Evolutionary conservation across 2,888 invertebrate species (phyloP).

Genomic region (Tetragonisca angustula): DNA sequence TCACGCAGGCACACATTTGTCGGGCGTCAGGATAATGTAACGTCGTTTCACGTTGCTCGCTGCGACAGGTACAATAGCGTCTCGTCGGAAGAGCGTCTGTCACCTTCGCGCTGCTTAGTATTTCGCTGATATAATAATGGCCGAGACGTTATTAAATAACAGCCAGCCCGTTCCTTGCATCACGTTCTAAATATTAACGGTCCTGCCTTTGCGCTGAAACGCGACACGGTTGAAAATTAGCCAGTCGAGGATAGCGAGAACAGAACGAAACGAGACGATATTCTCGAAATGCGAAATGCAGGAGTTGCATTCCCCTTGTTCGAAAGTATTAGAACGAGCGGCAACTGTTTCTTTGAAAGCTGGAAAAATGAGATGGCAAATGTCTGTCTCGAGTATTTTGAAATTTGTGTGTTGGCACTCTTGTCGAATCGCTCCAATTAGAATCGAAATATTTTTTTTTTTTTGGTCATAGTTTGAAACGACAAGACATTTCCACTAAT

Average conservation of each 20-base stretch:
- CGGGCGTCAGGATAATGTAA: conserved; percentile 33
- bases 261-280: neutral
- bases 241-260: neutral
- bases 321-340: too few relatives aligned
- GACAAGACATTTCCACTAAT: too few relatives aligned
- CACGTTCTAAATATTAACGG: conserved; percentile 1
- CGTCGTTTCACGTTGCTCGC: conserved; percentile 9
- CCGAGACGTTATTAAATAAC: conserved; percentile 16
- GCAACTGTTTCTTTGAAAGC: too few relatives aligned
- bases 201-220: neutral
- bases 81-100: conserved; percentile 54
- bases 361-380: too few relatives aligned
- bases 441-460: too few relatives aligned
- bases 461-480: too few relatives aligned
- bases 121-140: conserved; percentile 28
- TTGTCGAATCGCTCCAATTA: too few relatives aligned
- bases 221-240: conserved; percentile 3
- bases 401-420: too few relatives aligned
- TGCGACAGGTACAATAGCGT: conserved; percentile 44
- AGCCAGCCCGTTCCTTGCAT: neutral
- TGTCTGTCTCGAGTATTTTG: too few relatives aligned
- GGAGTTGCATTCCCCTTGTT: too few relatives aligned
- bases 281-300: neutral
- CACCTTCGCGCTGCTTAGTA: conserved; percentile 36
- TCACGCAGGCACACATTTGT: conserved; percentile 16